Percentiles rank a stretch among this genome's conserved stretches.
Evolutionary conservation across 2,888 invertebrate genomes (phyloP).

Genomic region (Meliscaeva auricollis): DNA sequence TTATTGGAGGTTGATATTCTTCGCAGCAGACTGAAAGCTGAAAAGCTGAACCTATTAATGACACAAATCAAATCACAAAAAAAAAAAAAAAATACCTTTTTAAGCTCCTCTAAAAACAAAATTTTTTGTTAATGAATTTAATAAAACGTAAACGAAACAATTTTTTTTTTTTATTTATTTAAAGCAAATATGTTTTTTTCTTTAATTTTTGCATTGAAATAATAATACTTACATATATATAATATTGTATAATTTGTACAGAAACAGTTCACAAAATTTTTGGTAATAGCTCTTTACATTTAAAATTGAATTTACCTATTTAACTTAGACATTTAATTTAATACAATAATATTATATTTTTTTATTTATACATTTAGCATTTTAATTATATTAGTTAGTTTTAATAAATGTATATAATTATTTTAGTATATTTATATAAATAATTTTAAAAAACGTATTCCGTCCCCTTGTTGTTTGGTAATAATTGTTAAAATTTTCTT

Average conservation of each 20-base stretch:
- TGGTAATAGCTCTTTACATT: constrained; percentile 38
- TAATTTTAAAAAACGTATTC: constrained; percentile 64
- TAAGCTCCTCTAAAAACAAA: too few relatives aligned
- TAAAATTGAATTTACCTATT: constrained; percentile 29
- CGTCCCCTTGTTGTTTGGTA: constrained; percentile 57
- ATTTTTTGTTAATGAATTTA: too few relatives aligned
- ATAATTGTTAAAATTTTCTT: constrained; percentile 43
- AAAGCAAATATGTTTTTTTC: constrained; percentile 64
- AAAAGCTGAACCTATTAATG: too few relatives aligned
- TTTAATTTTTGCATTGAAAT: constrained; percentile 8
- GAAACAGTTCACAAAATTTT: constrained; percentile 34
- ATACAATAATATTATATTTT: neutral
- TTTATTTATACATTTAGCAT: constrained; percentile 4
- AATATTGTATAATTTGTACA: constrained; percentile 66
- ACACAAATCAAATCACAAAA: too few relatives aligned
- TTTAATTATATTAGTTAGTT: constrained; percentile 28
- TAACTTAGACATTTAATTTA: neutral
- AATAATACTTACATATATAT: neutral
- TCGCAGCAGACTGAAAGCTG: too few relatives aligned
- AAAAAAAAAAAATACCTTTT: too few relatives aligned
- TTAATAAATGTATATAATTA: constrained; percentile 56
- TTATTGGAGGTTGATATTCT: too few relatives aligned
- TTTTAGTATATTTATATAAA: constrained; percentile 23
- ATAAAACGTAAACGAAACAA: too few relatives aligned
- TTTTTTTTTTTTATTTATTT: constrained; percentile 22